Percentiles rank a stretch among this genome's conserved stretches.
Evolutionary conservation across 2,888 invertebrate genomes (phyloP).

Genomic region (Tridacna crocea): DNA sequence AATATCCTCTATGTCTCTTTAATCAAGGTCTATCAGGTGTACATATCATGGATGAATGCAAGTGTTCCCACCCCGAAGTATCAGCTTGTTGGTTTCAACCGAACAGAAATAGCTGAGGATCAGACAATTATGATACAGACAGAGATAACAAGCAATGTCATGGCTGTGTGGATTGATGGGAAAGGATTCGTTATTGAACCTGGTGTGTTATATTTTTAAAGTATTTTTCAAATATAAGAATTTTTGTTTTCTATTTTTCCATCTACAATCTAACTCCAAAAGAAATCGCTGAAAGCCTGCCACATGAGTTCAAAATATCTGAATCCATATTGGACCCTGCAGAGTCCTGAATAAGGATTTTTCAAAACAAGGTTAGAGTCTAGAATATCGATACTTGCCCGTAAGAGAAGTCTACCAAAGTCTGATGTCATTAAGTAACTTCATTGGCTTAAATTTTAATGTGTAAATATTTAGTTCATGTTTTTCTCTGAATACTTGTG

Average conservation of each 20-base stretch:
- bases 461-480: no score
- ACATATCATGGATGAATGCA: conserved; percentile 75
- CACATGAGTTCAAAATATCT: no score
- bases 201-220: conserved; percentile 32
- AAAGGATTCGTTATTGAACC: conserved; percentile 67
- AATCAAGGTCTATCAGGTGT: conserved; percentile 76
- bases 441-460: no score
- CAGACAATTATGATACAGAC: conserved; percentile 46
- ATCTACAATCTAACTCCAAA: neutral
- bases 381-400: no score
- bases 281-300: no score
- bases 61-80: conserved; percentile 69
- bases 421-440: no score
- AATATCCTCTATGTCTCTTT: neutral
- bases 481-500: no score
- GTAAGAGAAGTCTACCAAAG: no score
- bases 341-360: no score
- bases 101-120: conserved; percentile 53
- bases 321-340: no score
- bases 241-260: neutral
- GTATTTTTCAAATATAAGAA: neutral
- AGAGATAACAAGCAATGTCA: conserved; percentile 63
- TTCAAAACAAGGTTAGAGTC: no score
- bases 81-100: conserved; percentile 73
- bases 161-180: conserved; percentile 73